phyloP scores from a whole-genome alignment of 2,113 vertebrate genomes.

The Etia nguti region DNA sequence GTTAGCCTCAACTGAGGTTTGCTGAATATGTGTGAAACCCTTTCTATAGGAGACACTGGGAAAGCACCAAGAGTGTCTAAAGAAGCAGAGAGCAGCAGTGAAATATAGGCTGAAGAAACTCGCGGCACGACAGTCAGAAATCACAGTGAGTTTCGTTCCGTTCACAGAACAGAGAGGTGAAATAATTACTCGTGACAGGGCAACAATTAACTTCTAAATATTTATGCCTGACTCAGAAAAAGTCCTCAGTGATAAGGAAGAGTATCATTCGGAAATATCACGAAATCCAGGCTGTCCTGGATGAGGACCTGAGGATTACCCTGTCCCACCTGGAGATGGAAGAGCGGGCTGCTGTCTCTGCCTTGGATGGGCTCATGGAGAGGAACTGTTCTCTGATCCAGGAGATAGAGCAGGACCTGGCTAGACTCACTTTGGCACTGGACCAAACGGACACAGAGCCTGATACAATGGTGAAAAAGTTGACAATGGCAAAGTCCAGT shows the following conservation, averaged over 20 bases:
- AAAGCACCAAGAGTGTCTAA: slow-evolving; percentile 58
- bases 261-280: slow-evolving; percentile 63
- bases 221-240: slow-evolving; percentile 53
- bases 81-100: slow-evolving; percentile 64
- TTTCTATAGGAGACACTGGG: slow-evolving; percentile 59
- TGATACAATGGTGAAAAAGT: slow-evolving; percentile 30
- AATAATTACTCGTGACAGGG: not conserved
- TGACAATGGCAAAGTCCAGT: not conserved
- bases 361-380: slow-evolving; percentile 65
- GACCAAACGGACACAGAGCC: slow-evolving; percentile 23
- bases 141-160: slow-evolving; percentile 60
- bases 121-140: slow-evolving; percentile 63
- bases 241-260: slow-evolving; percentile 62
- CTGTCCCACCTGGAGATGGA: slow-evolving; percentile 73
- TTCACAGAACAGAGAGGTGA: not conserved
- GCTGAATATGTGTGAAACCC: slow-evolving; percentile 9
- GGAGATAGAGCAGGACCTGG: slow-evolving; percentile 69
- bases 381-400: slow-evolving; percentile 65
- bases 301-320: slow-evolving; percentile 68
- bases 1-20: not conserved
- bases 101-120: slow-evolving; percentile 70
- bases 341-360: slow-evolving; percentile 58
- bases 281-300: slow-evolving; percentile 68
- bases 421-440: slow-evolving; percentile 39
- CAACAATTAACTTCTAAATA: not conserved